phyloP scores from a whole-genome alignment of 2,113 vertebrate species.

The Rhagologus leucostigma region DNA sequence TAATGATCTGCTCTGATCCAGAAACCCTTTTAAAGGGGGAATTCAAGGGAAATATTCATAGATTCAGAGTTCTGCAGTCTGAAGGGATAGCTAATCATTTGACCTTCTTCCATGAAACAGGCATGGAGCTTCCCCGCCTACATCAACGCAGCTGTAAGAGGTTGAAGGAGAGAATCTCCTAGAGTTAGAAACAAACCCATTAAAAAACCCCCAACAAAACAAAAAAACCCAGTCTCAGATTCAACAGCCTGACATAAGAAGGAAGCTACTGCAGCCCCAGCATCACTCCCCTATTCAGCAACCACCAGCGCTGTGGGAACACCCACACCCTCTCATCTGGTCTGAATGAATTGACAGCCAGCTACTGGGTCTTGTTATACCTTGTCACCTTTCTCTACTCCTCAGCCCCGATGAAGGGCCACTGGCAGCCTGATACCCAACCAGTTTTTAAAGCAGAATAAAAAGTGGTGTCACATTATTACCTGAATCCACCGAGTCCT shows the following conservation, averaged over 20 bases:
- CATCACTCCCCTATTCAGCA: neutral
- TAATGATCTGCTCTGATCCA: constrained; percentile 8
- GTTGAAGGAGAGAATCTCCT: neutral
- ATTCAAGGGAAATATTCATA: neutral
- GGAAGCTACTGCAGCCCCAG: neutral
- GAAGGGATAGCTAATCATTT: constrained; percentile 6
- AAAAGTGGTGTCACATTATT: constrained; percentile 6
- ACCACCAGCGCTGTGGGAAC: neutral
- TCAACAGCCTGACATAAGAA: neutral
- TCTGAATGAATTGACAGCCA: neutral
- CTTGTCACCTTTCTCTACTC: neutral
- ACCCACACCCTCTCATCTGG: neutral
- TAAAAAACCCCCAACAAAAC: neutral
- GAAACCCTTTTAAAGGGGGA: neutral
- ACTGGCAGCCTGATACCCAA: neutral
- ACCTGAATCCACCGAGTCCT: constrained; percentile 47
- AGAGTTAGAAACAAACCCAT: neutral
- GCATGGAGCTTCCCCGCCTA: neutral
- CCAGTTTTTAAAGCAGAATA: neutral
- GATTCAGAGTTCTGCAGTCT: neutral
- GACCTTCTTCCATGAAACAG: neutral
- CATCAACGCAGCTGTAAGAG: neutral
- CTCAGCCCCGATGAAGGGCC: neutral
- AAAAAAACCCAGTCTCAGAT: neutral
- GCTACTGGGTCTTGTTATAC: neutral